Conservation (phyloP, 2,888 invertebrate genomes). For the Melieria omissa region DNA sequence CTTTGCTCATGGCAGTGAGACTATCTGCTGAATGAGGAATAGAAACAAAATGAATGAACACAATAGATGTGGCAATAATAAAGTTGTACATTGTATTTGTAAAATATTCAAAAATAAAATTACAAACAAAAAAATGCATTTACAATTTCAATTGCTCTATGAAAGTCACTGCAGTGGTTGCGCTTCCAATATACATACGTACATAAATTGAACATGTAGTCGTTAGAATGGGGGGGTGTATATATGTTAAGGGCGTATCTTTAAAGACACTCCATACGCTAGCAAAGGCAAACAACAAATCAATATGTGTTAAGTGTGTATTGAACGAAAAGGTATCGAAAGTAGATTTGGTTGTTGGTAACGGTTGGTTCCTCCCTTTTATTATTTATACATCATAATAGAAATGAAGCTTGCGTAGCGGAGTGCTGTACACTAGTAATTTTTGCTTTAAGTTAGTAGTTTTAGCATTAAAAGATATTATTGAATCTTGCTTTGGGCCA, state of each 20-base stretch:
- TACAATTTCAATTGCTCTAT: conserved; percentile 36
- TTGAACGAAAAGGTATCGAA: not conserved
- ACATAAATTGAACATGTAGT: too few species aligned
- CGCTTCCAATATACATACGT: too few species aligned
- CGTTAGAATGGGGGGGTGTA: too few species aligned
- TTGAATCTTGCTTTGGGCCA: conserved; percentile 68
- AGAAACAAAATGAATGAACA: too few species aligned
- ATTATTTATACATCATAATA: not conserved
- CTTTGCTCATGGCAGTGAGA: too few species aligned
- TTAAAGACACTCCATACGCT: too few species aligned
- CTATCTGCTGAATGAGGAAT: too few species aligned
- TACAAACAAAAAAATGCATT: conserved; percentile 45
- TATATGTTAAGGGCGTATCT: too few species aligned
- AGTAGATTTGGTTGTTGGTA: not conserved
- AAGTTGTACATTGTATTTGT: conserved; percentile 42
- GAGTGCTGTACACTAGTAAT: conserved; percentile 21
- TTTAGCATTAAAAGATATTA: not conserved
- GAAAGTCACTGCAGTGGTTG: too few species aligned
- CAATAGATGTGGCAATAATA: not conserved
- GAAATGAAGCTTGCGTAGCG: conserved; percentile 1
- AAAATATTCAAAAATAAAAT: conserved; percentile 36
- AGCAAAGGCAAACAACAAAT: too few species aligned
- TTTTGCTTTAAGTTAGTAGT: conserved; percentile 1
- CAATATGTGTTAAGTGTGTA: not conserved
- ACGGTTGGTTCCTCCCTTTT: not conserved